Base-by-base conservation (phyloP, 2,888 invertebrate species). In the Ellobium chinense region DNA sequence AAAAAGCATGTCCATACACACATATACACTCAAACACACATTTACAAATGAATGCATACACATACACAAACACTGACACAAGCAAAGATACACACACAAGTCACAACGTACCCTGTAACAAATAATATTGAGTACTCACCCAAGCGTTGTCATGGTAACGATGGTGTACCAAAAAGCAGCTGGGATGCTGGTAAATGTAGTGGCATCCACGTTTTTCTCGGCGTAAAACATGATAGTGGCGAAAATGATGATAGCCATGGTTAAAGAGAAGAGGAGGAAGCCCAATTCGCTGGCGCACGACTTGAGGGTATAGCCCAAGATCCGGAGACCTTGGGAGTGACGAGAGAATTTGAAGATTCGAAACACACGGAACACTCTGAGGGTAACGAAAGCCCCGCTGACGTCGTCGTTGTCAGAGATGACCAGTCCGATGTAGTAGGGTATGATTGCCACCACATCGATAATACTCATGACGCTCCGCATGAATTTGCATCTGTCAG, bases 151-250 rank as follows among this genome's bases (percentile, higher is more conserved):
- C 98, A 99, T 99, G 88, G 99, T 99, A 92, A 99, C 99, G 92
- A 99, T 99, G 92, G 99, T 99, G 95, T 99, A 99, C 99, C 99
- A 99, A 94, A 99, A 99, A 88, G 99, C 99, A 78, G 99, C 98
- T 82, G 99, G 99, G 94, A 99, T 99, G 93, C 98, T 99, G 85
- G 98, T 99, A 95, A 99, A 99, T 94, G 97, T 97, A 78, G 99
- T 99, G 90, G 96, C 96, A 90, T 96, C 96, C 87, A 98, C 99
- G 93, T 99, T 99, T 94, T 99, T 99, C 95, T 99, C 99, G 74
- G 99, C 99, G 94, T 99, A 99, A 95, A 98, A 99, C 99, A 99
- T 99, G 89, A 99, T 98, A 60, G 99, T 99, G 85, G 99, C 99
- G 94, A 99, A 99, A 92, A 99, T 99, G 91, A 99, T 99, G 93